phyloP scores from a whole-genome alignment of 2,113 vertebrate species.

The Euleptes europaea region DNA sequence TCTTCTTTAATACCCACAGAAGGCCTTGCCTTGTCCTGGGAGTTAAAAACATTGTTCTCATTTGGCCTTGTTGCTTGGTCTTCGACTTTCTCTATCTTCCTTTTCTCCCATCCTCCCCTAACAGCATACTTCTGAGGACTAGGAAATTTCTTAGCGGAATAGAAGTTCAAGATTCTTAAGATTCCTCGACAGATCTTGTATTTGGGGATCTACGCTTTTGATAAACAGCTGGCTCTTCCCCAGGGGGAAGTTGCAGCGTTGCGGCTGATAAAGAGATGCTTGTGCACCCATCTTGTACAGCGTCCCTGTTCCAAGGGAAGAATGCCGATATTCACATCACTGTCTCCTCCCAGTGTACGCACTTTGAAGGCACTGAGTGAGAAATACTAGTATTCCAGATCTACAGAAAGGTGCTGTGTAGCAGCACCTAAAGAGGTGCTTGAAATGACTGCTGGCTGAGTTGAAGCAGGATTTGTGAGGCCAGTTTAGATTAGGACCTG shows the following conservation, averaged over 20 bases:
- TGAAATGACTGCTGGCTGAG: neutral
- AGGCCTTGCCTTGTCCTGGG: too few relatives aligned
- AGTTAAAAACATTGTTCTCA: too few relatives aligned
- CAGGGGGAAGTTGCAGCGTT: neutral
- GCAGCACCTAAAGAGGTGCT: neutral
- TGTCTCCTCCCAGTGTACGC: neutral
- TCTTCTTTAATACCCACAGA: neutral
- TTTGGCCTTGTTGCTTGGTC: too few relatives aligned
- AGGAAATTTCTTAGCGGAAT: neutral
- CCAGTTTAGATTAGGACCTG: neutral
- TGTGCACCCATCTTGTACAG: too few relatives aligned
- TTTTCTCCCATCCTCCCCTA: fast-evolving
- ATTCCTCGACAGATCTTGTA: neutral
- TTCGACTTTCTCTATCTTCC: too few relatives aligned
- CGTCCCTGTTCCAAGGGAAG: neutral
- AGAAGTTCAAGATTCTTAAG: neutral
- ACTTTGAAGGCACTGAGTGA: neutral
- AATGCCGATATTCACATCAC: neutral
- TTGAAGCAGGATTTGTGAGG: neutral
- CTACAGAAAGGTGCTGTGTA: neutral
- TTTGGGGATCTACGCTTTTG: neutral
- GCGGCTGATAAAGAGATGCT: neutral
- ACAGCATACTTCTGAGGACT: neutral
- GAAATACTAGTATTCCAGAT: neutral
- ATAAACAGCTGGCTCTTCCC: neutral